Conservation (phyloP, 2,888 invertebrate genomes). For the Nasonia oneida region DNA sequence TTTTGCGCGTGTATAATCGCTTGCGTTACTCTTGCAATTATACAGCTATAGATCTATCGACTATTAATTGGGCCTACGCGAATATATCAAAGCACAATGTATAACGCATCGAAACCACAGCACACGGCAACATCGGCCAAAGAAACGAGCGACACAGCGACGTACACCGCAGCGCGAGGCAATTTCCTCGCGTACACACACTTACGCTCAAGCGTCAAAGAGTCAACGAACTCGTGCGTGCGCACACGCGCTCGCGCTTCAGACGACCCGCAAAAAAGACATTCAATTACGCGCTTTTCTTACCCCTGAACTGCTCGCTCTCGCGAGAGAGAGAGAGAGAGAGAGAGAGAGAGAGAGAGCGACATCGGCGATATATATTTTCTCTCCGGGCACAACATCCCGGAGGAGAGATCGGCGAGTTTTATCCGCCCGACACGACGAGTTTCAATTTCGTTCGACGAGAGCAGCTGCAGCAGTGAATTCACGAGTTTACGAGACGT, state of each 20-base stretch:
- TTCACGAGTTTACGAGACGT: slow-evolving; percentile 23
- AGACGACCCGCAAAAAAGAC: slow-evolving; percentile 54
- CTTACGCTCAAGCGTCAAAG: neutral
- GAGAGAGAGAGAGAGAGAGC: neutral
- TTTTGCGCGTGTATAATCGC: neutral
- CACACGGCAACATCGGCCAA: neutral
- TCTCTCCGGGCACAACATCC: neutral
- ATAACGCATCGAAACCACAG: neutral
- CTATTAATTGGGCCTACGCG: too few relatives aligned
- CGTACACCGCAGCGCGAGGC: neutral
- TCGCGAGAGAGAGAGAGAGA: too few relatives aligned
- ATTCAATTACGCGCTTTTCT: slow-evolving; percentile 58
- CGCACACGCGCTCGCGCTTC: neutral
- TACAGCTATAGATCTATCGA: too few relatives aligned
- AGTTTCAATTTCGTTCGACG: slow-evolving; percentile 53
- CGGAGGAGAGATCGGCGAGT: neutral
- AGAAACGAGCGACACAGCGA: neutral
- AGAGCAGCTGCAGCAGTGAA: neutral
- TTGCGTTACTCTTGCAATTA: too few relatives aligned
- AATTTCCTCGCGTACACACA: neutral
- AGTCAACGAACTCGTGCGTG: slow-evolving; percentile 52
- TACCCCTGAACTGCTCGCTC: neutral
- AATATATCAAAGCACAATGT: too few relatives aligned
- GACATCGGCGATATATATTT: slow-evolving; percentile 5
- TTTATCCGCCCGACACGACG: slow-evolving; percentile 13